These are phyloP conservation scores for Aradophagus sp. DNA, from an alignment of 1,140 invertebrate species.

Conservation along the genomic window DNA sequence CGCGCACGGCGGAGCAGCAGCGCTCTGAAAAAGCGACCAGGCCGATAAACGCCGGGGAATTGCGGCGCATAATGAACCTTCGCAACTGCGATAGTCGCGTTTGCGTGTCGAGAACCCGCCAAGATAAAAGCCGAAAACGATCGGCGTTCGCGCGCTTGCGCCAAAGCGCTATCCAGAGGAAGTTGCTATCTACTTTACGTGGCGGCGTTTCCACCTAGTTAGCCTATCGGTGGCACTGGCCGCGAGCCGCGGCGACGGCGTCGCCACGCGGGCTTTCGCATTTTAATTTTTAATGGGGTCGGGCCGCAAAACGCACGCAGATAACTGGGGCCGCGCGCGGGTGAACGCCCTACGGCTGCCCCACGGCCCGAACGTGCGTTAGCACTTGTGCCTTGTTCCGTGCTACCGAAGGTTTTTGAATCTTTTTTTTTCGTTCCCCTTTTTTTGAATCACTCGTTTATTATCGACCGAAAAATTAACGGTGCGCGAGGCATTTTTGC, in stretches of 20 bases:
- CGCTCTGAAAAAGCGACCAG: conserved; percentile 21
- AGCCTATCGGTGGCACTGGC: conserved; percentile 46
- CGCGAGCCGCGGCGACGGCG: conserved; percentile 22
- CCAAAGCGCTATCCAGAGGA: conserved; percentile 63
- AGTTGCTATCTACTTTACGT: conserved; percentile 58
- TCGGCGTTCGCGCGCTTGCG: conserved; percentile 17
- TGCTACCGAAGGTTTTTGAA: too few species aligned
- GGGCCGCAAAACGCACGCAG: conserved; percentile 41
- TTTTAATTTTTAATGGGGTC: conserved; percentile 51
- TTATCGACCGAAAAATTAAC: conserved; percentile 21
- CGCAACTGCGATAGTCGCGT: conserved; percentile 45
- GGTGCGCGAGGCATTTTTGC: conserved; percentile 1
- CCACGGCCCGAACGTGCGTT: conserved; percentile 62
- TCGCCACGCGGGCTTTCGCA: conserved; percentile 39
- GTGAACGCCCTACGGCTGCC: conserved; percentile 66
- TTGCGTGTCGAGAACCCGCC: conserved; percentile 45
- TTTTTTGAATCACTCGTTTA: conserved; percentile 28
- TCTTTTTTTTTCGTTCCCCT: not conserved
- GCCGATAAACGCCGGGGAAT: conserved; percentile 39
- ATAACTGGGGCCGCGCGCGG: conserved; percentile 54
- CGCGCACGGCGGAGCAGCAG: conserved; percentile 11
- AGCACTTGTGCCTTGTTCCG: conserved; percentile 53
- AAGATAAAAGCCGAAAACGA: conserved; percentile 55
- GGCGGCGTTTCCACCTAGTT: conserved; percentile 57
- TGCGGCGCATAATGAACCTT: conserved; percentile 44